A percentile compares a stretch with the other conserved stretches of the same genome.
phyloP scores from a whole-genome alignment of 1,140 invertebrate species.

The Pectinophora gossypiella region DNA sequence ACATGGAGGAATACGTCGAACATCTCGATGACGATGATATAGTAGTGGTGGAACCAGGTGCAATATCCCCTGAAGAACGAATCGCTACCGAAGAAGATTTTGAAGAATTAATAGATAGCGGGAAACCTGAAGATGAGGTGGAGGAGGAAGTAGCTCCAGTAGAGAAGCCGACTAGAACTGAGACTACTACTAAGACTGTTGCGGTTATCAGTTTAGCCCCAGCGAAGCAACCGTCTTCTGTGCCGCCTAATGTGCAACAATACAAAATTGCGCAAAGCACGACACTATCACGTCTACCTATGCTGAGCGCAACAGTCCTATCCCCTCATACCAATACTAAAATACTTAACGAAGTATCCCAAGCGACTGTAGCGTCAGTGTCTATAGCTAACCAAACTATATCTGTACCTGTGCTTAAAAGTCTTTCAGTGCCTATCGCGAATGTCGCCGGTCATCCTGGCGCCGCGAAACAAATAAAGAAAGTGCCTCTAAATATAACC shows the following conservation, averaged over 20 bases:
- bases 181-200: constrained; percentile 71
- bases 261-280: constrained; percentile 62
- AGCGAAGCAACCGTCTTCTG: constrained; percentile 48
- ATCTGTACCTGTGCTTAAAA: constrained; percentile 77
- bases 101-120: constrained; percentile 77
- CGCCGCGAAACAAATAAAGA: constrained; percentile 61
- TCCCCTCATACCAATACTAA: constrained; percentile 66
- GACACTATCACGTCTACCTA: constrained; percentile 52
- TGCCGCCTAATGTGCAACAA: constrained; percentile 64
- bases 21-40: constrained; percentile 78
- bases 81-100: constrained; percentile 80
- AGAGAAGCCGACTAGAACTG: constrained; percentile 51
- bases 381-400: constrained; percentile 79
- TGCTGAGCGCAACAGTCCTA: constrained; percentile 58
- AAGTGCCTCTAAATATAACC: constrained; percentile 58
- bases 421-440: constrained; percentile 59
- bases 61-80: constrained; percentile 78
- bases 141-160: constrained; percentile 44
- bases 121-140: constrained; percentile 70
- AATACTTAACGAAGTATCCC: constrained; percentile 70
- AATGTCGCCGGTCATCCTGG: constrained; percentile 40
- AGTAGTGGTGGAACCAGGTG: constrained; percentile 77
- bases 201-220: constrained; percentile 70
- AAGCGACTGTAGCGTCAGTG: constrained; percentile 73
- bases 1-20: constrained; percentile 63